Evolutionary conservation across 2,113 vertebrate genomes (phyloP), one percentile per base, ranked within the genome.

Genomic region (Tautogolabrus adspersus): DNA sequence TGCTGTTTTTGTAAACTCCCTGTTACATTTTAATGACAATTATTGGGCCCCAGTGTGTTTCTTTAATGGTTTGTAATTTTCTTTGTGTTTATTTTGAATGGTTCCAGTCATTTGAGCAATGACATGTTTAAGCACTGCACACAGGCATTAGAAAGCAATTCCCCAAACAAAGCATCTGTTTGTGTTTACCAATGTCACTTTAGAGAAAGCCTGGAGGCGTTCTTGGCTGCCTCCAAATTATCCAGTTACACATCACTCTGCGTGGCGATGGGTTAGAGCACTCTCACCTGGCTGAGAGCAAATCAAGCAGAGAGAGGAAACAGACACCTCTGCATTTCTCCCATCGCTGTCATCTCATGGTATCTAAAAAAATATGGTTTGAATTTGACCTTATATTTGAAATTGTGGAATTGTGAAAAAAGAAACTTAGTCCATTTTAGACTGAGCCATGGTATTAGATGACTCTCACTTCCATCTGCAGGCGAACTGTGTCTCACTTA

Each of bases 161-260:
- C 72, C 65, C 68, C 3, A 11, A 77, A 79, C 61, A 69, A 71
- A 88, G 79, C 87, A 84, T 87, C 79, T 86, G 85, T 74, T 63
- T 64, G 76, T 82, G 73, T 83, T 85, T 73, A 69, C 78, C 75
- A 77, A 47, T 77, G 86, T 92, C 80, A 79, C 79, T 75, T 81
- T 82, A 75, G 64, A 78, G 60, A 67, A 81, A n/a, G 80, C 82
- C 84, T 81, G 42, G 13, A 68, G 83, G 86, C 82, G 44, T 15
- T 34, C 59, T 34, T 71, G 75, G 58, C 74, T 89, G 77, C 69
- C 69, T 44, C 67, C 58, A 80, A 77, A 79, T 77, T 40, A 81
- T 61, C 75, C 56, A 75, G 65, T 72, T 76, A 56, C 63, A 79
- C 46, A 77, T 75, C 65, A 65, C 52, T 64, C 73, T 75, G 71